phyloP scores from a whole-genome alignment of 2,113 vertebrate genomes.

The Dipodomys spectabilis region DNA sequence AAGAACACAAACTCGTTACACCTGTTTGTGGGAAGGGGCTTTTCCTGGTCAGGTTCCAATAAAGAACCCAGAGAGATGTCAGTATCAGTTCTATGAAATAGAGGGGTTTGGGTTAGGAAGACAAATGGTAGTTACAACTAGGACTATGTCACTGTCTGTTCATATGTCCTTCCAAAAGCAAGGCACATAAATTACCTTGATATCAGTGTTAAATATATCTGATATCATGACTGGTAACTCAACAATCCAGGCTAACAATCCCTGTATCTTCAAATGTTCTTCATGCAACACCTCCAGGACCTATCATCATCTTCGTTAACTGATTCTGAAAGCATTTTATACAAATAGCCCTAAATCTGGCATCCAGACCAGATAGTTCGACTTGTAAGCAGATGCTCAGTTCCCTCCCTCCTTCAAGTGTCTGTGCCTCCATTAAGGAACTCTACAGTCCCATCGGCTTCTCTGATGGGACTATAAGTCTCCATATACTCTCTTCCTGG shows the following conservation, averaged over 20 bases:
- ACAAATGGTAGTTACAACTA: neutral
- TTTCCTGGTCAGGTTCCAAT: neutral
- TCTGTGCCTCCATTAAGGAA: neutral
- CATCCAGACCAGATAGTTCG: neutral
- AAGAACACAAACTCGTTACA: slow-evolving; percentile 59
- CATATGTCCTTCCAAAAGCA: neutral
- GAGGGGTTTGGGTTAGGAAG: neutral
- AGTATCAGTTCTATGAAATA: neutral
- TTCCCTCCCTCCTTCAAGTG: neutral
- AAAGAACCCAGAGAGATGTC: neutral
- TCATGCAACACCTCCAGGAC: neutral
- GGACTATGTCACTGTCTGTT: neutral
- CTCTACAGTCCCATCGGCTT: neutral
- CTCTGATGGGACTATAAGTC: neutral
- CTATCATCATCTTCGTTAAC: neutral
- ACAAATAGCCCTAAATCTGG: neutral
- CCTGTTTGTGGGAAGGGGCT: neutral
- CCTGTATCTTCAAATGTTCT: neutral
- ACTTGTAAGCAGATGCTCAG: neutral
- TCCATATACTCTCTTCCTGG: neutral
- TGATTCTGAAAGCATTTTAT: neutral
- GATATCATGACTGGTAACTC: neutral
- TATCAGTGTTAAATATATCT: neutral
- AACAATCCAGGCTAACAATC: neutral
- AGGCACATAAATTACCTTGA: neutral